Conservation (phyloP, 1,140 invertebrate species). For the Paramacrobiotus metropolitanus region DNA sequence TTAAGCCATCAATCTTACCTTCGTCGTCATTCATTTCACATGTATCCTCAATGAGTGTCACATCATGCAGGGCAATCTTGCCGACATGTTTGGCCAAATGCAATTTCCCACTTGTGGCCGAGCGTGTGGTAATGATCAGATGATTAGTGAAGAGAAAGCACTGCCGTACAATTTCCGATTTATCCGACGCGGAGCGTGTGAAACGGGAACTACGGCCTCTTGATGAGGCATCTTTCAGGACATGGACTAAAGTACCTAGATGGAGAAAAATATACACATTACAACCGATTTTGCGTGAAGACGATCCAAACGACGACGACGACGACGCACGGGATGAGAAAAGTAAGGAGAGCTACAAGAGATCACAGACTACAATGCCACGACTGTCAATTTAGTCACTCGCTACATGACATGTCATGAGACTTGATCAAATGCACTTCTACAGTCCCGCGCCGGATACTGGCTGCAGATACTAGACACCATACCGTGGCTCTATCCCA, state of each 20-base stretch:
- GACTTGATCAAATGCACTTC: too few species aligned
- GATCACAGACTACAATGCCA: too few species aligned
- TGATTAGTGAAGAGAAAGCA: conserved; percentile 73
- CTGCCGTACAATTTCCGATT: conserved; percentile 41
- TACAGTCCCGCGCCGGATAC: too few species aligned
- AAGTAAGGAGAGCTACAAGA: neutral
- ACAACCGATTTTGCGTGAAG: neutral
- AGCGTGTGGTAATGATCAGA: conserved; percentile 48
- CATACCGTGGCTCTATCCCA: too few species aligned
- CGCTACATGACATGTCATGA: too few species aligned
- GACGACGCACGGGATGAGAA: neutral
- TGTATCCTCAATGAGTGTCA: conserved; percentile 48
- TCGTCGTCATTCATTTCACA: conserved; percentile 30
- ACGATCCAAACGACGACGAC: neutral
- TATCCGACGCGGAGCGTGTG: conserved; percentile 34
- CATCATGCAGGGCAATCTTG: conserved; percentile 56
- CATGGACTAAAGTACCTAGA: conserved; percentile 41
- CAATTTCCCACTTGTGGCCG: conserved; percentile 53
- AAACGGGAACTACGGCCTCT: conserved; percentile 28
- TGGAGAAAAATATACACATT: conserved; percentile 12
- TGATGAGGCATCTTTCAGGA: conserved; percentile 34
- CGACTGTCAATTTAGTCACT: too few species aligned
- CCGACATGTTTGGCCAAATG: conserved; percentile 54
- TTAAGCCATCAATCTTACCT: too few species aligned
- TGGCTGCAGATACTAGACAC: too few species aligned